Evolutionary conservation across 1,140 invertebrate genomes (phyloP).

Genomic region (Medauroidea extradentata): DNA sequence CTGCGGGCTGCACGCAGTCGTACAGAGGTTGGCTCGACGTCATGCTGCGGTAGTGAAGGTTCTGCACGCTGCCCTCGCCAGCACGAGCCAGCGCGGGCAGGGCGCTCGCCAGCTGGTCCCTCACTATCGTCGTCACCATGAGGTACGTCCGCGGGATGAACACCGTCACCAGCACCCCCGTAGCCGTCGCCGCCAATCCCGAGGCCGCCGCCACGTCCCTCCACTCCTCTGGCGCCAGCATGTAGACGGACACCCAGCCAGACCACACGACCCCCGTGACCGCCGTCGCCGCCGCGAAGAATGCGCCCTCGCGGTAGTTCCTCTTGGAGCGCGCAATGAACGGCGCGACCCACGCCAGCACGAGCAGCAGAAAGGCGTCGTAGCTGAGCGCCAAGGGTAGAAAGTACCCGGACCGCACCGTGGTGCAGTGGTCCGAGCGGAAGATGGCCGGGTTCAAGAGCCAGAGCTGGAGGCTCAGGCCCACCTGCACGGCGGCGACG

Average conservation of each 20-base stretch:
- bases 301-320: slow-evolving; percentile 58
- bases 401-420: slow-evolving; percentile 40
- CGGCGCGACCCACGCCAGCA: slow-evolving; percentile 49
- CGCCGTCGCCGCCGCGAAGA: slow-evolving; percentile 46
- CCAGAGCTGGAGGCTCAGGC: slow-evolving; percentile 29
- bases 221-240: slow-evolving; percentile 47
- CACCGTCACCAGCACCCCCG: slow-evolving; percentile 49
- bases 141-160: slow-evolving; percentile 57
- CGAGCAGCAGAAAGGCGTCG: slow-evolving; percentile 49
- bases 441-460: slow-evolving; percentile 47
- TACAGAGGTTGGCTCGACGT: slow-evolving; percentile 7
- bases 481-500: slow-evolving; percentile 50
- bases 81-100: slow-evolving; percentile 39
- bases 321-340: slow-evolving; percentile 53
- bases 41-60: slow-evolving; percentile 6
- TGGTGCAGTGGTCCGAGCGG: slow-evolving; percentile 39
- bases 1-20: not conserved
- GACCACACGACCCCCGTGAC: slow-evolving; percentile 47
- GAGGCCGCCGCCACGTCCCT: slow-evolving; percentile 52
- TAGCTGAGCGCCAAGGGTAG: slow-evolving; percentile 48
- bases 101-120: slow-evolving; percentile 47
- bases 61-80: slow-evolving; percentile 1
- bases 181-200: slow-evolving; percentile 52
- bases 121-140: slow-evolving; percentile 51
- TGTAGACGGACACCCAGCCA: slow-evolving; percentile 48